A percentile compares a stretch with the other conserved stretches of the same genome.
phyloP scores from a whole-genome alignment of 1,140 invertebrate genomes.

The Samia ricini region DNA sequence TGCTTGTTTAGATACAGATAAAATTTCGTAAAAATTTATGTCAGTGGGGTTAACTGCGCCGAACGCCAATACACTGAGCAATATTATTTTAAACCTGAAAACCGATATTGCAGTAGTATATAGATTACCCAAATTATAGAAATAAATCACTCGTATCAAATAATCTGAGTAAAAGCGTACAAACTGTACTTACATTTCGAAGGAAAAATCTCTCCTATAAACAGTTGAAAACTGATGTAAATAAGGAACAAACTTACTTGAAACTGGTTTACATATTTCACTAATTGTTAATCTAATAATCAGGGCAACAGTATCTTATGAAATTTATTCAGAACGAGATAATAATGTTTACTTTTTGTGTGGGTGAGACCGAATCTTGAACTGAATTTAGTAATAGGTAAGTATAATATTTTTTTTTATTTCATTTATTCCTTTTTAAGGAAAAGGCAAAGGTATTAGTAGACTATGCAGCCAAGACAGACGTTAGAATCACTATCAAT shows the following conservation, averaged over 20 bases:
- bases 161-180: background rate
- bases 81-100: conserved; percentile 51
- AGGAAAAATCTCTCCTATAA: background rate
- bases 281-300: conserved; percentile 14
- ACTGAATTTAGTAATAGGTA: background rate
- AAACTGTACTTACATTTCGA: conserved; percentile 10
- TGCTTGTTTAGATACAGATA: conserved; percentile 84
- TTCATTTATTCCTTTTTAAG: too few relatives aligned
- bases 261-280: conserved; percentile 2
- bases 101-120: conserved; percentile 2
- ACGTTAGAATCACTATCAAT: too few relatives aligned
- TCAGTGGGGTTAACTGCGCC: conserved; percentile 45
- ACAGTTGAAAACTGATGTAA: conserved; percentile 6
- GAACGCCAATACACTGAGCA: conserved; percentile 35
- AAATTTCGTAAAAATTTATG: conserved; percentile 80
- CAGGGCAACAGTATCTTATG: conserved; percentile 1
- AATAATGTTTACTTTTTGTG: conserved; percentile 37
- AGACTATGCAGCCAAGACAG: too few relatives aligned
- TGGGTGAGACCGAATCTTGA: conserved; percentile 21
- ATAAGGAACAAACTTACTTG: conserved; percentile 9
- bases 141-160: background rate
- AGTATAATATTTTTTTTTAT: too few relatives aligned
- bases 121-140: background rate
- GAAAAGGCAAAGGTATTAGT: too few relatives aligned
- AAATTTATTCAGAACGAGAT: conserved; percentile 15